Evolutionary conservation across 2,888 invertebrate genomes (phyloP), one percentile per base, ranked within the genome.

Genomic region (Hecatera dysodea): DNA sequence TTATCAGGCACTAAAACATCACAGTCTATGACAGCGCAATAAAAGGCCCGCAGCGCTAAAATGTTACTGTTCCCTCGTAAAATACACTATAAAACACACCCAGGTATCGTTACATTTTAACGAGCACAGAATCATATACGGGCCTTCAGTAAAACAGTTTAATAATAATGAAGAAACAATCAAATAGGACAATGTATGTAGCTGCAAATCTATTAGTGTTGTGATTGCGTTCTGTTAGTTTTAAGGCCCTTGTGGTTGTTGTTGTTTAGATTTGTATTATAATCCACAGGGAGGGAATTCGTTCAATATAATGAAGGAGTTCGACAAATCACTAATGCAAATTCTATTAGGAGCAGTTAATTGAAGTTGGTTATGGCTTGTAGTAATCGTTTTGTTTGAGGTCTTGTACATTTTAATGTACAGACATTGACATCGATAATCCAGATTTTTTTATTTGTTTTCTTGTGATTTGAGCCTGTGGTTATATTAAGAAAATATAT

Each of bases 11-110:
- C 93, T 95, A 94, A 95, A 95, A 92, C 92, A 89, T 90, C 89
- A 90, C 90, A 90, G 89, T 93, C 95, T 95, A 95, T 93, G 94
- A 93, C 92, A 93, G 90, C 86, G 92, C 87, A 90, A 93, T 95
- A 95, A 95, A 95, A 89, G 79, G 92, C 95, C 95, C 95, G 95
- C 96, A 95, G 93, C 94, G 95, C 95, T 95, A 95, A 95, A 95
- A 94, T 93, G 95, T 95, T 92, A 93, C 93, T 93, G 91, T 90
- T 92, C 91, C 87, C 89, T 92, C 95, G 91, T 95, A 95, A 95
- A 95, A 92, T 78, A 85, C 87, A 93, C 91, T 91, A 95, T 95
- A 95, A 95, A 93, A 95, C 92, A 91, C 91, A 90, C 91, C 91
- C 91, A 88, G 90, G 88, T 90, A 94, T 93, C 91, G 93, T 93